Evolutionary conservation across 1,140 invertebrate species (phyloP), one percentile per base, ranked within the genome.

Genomic region (Drosophila nigromelanica): DNA sequence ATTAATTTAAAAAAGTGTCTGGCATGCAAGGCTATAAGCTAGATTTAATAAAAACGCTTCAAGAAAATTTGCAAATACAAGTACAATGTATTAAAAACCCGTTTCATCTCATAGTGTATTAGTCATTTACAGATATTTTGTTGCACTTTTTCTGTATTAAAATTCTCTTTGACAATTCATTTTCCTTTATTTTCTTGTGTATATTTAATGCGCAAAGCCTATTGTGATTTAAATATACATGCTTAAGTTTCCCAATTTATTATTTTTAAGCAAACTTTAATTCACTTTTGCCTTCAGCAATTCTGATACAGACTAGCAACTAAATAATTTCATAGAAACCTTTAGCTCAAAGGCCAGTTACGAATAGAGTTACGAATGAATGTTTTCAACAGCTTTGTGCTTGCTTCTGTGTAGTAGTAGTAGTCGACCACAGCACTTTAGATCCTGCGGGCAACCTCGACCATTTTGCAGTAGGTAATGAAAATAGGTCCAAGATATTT

Each of bases 351-450:
- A 10, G 27, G 14, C 1, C 15, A 35, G 15, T 33, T 52, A 1
- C 4, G 12, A 52, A 3, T 52, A 24, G 12, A 21, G 33, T 43
- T 15, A 18, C 0, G 10, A 15, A 35, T 8, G 33, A 11, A 24
- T 39, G 45, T 50, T 47, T 33, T 64, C 10, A 39, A 35, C 30
- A 33, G 18, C 21, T 39, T 40, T 50, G 6, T 58, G 24, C 7
- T 50, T 24, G 14, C 5, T 27, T 45, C 12, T 47, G 4, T 15
- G 14, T 2, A n/a, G n/a, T n/a, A n/a, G n/a, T n/a, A n/a, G 18
- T 18, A 47, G 40, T 0, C 30, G 27, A 15, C 48, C 39, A n/a
- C 15, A 54, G 50, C 5, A 27, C 18, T 45, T 24, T 35, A 43
- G 39, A 18, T 47, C 30, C 15, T 37, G 39, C 43, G 51, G 30